phyloP scores from a whole-genome alignment of 2,797 vertebrate genomes.

The Xenopus petersii region DNA sequence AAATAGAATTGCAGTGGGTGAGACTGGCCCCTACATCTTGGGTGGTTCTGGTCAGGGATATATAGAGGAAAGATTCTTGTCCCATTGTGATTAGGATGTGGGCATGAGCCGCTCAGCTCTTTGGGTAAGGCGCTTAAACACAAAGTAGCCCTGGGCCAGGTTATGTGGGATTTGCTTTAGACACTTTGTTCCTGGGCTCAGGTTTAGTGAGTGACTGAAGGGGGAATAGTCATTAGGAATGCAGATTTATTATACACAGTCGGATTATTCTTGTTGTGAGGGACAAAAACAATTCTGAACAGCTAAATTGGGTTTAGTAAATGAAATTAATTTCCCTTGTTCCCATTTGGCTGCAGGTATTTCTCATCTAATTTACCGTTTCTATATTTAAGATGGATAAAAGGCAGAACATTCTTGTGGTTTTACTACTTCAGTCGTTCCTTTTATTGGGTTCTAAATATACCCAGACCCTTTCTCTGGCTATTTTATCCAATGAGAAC shows the following conservation, averaged over 20 bases:
- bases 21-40: too few relatives aligned
- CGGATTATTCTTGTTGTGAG: not conserved
- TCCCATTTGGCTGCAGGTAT: conserved; percentile 11
- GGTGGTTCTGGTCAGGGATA: too few relatives aligned
- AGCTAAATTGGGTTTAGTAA: conserved; percentile 39
- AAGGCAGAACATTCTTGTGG: too few relatives aligned
- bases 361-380: conserved; percentile 45
- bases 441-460: too few relatives aligned
- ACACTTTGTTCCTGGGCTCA: too few relatives aligned
- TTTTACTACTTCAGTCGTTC: too few relatives aligned
- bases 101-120: not conserved
- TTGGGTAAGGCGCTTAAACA: not conserved
- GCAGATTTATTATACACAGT: not conserved
- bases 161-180: too few relatives aligned
- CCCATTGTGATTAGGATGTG: too few relatives aligned
- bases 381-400: conserved; percentile 1
- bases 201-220: not conserved
- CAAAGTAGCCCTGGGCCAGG: not conserved
- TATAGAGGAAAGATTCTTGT: too few relatives aligned
- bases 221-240: not conserved
- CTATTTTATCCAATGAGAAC: too few relatives aligned
- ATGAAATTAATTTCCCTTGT: conserved; percentile 10
- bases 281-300: conserved; percentile 26
- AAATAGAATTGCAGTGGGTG: too few relatives aligned
- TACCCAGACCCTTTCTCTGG: too few relatives aligned